A percentile compares a stretch with the other conserved stretches of the same genome.
Conservation (phyloP, 2,888 invertebrate genomes). For the Drosophila vallismaia region DNA sequence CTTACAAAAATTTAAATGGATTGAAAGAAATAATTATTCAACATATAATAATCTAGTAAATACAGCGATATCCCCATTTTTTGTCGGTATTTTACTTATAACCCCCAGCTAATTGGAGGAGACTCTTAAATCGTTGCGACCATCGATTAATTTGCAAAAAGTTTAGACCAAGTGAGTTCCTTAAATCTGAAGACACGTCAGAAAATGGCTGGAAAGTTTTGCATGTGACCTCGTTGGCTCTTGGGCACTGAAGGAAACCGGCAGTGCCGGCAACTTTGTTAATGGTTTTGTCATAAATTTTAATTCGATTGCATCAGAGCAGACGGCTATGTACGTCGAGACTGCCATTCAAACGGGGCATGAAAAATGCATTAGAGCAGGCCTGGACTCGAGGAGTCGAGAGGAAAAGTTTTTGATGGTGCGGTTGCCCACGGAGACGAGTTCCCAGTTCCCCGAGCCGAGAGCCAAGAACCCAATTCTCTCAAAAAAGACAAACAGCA, state of each 20-base stretch:
- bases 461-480: background rate
- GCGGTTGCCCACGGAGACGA: conserved; percentile 52
- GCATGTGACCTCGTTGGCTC: conserved; percentile 64
- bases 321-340: conserved; percentile 17
- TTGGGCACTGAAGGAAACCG: conserved; percentile 26
- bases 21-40: too few species aligned
- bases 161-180: conserved; percentile 31
- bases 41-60: too few species aligned
- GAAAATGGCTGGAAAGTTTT: conserved; percentile 61
- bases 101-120: conserved; percentile 50
- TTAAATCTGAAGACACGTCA: conserved; percentile 9
- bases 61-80: background rate
- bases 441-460: background rate
- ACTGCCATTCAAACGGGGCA: conserved; percentile 40
- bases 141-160: conserved; percentile 65
- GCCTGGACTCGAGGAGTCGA: conserved; percentile 14
- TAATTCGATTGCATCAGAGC: conserved; percentile 73
- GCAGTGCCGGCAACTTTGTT: conserved; percentile 63
- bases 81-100: background rate
- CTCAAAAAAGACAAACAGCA: conserved; percentile 29
- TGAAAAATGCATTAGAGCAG: conserved; percentile 70
- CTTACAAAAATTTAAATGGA: background rate
- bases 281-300: conserved; percentile 79
- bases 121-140: conserved; percentile 59
- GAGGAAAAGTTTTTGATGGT: conserved; percentile 63